Conservation (phyloP, 2,888 invertebrate genomes). For the Cenopis cana region DNA sequence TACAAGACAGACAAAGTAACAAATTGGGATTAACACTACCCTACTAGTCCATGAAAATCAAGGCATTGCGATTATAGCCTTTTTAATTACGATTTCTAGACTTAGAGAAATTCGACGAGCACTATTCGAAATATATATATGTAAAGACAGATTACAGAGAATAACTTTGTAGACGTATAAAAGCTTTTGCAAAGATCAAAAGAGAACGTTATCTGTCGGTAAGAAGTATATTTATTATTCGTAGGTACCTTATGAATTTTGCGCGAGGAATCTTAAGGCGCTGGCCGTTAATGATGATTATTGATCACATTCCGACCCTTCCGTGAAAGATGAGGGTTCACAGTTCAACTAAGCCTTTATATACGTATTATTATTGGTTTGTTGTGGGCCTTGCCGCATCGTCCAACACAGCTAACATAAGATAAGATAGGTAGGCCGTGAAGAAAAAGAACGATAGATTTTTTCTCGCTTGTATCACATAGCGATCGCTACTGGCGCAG, state of each 20-base stretch:
- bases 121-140: neutral
- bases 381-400: neutral
- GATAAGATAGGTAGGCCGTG: too few relatives aligned
- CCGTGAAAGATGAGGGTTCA: neutral
- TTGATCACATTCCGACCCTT: conserved; percentile 38
- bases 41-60: too few relatives aligned
- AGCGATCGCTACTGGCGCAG: too few relatives aligned
- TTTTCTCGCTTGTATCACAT: too few relatives aligned
- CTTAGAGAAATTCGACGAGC: neutral
- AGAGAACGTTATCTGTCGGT: neutral
- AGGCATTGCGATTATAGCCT: too few relatives aligned
- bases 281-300: conserved; percentile 37
- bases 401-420: too few relatives aligned
- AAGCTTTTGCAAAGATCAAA: neutral
- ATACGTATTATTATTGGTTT: neutral
- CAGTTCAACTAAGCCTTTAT: conserved; percentile 4
- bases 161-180: neutral
- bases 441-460: too few relatives aligned
- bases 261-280: conserved; percentile 21
- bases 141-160: neutral
- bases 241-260: conserved; percentile 21
- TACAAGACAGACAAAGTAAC: too few relatives aligned
- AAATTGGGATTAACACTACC: too few relatives aligned
- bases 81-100: too few relatives aligned
- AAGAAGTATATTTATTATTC: neutral